These are phyloP conservation scores for Hirundichthys speculiger DNA, from an alignment of 2,113 vertebrate genomes.

Conservation along the genomic window DNA sequence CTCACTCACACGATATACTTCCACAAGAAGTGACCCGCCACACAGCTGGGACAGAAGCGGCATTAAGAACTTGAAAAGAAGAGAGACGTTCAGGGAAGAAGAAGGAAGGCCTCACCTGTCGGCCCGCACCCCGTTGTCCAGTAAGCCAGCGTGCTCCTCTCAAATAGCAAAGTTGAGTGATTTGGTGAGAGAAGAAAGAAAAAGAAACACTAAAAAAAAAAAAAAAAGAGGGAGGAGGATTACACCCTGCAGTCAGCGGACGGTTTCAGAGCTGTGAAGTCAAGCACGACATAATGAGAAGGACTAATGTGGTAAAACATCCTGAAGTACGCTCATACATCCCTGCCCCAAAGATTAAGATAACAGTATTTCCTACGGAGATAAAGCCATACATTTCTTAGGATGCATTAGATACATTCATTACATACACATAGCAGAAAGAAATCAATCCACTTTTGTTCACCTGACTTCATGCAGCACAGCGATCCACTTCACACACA, in stretches of 20 bases:
- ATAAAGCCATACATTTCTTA: slow-evolving; percentile 99
- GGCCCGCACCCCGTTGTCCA: slow-evolving; percentile 76
- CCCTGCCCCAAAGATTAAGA: slow-evolving; percentile 76
- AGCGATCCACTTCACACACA: slow-evolving; percentile 65
- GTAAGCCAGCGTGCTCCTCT: slow-evolving; percentile 69
- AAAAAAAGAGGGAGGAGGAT: slow-evolving; percentile 13
- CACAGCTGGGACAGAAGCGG: slow-evolving; percentile 25
- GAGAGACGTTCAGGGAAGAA: slow-evolving; percentile 41
- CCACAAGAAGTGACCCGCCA: slow-evolving; percentile 93
- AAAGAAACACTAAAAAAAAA: not conserved
- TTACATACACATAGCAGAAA: slow-evolving; percentile 41
- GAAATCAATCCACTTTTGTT: slow-evolving; percentile 51
- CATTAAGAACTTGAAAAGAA: slow-evolving; percentile 39
- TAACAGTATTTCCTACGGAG: slow-evolving; percentile 92
- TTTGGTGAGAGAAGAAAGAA: slow-evolving; percentile 11
- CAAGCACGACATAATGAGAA: slow-evolving; percentile 37
- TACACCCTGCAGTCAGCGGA: slow-evolving; percentile 38
- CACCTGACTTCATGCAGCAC: slow-evolving; percentile 64
- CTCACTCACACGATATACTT: slow-evolving; percentile 97
- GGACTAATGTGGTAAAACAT: slow-evolving; percentile 66
- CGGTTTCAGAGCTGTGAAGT: slow-evolving; percentile 48
- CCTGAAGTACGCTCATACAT: slow-evolving; percentile 36
- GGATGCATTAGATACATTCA: slow-evolving; percentile 68
- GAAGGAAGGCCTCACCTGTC: slow-evolving; percentile 82
- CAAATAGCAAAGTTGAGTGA: slow-evolving; percentile 72